Base-by-base conservation (phyloP, 2,797 vertebrate species). In the Leontocebus nigricollis region DNA sequence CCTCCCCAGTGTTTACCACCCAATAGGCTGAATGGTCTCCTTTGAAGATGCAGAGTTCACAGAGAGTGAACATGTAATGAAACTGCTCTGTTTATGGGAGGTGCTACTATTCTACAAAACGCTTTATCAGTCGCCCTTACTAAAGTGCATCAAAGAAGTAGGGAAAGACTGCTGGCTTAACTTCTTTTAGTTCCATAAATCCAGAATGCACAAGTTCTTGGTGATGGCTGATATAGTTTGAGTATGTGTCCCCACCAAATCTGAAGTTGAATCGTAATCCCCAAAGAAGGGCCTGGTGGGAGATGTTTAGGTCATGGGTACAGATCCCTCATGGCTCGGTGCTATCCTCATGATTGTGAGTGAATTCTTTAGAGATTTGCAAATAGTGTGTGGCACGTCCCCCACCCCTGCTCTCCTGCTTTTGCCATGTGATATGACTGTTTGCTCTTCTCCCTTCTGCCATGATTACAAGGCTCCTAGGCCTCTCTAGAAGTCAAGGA, bases 21-120 rank as follows among this genome's bases (percentile, higher is more conserved):
- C n/a, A 1, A 0, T 36, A 50, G 64, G 75, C 64, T 12, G 39
- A 39, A 14, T 8, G 14, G 20, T 27, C 77, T 15, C 26, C 50
- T 61, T 33, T 15, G 8, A 30, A n/a, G 15, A 36, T 2, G 1
- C 14, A 7, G 17, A 36, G 20, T 20, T 46, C 30, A 0, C 0
- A 30, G 44, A 11, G 44, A 11, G 27, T 30, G 0, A 12, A 5
- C 2, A 2, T 13, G 26, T 33, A 13, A 17, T 4, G 13, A 39
- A n/a, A 9, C 46, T 24, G 3, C 55, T 59, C 9, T 7, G 36
- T 46, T 33, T 1, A 3, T 2, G 30, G 30, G 30, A 27, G 80
- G 13, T 10, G 5, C 61, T n/a, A 7, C 44, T 33, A 0, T 48
- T 77, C 76, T 39, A 6, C 3, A 10, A 5, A 7, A 12, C 27